phyloP scores from a whole-genome alignment of 2,888 invertebrate genomes.

The Pherbina coryleti region DNA sequence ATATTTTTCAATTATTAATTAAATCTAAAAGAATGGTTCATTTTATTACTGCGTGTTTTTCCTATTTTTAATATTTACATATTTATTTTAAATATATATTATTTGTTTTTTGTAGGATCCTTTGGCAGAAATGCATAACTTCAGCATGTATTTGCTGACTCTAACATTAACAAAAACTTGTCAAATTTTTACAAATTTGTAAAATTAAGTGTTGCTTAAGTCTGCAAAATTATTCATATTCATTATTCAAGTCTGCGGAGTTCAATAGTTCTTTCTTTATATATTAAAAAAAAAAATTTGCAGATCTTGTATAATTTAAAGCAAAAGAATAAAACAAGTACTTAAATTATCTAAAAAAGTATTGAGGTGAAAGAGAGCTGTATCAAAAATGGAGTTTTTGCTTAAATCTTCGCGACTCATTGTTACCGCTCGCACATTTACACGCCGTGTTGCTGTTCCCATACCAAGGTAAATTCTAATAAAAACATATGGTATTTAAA shows the following conservation, averaged over 20 bases:
- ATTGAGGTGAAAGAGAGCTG: neutral
- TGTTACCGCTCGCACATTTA: conserved; percentile 66
- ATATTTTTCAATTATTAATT: too few relatives aligned
- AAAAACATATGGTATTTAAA: conserved; percentile 29
- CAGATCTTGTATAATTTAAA: too few relatives aligned
- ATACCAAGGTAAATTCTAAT: conserved; percentile 67
- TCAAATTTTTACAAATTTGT: conserved; percentile 58
- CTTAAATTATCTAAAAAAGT: neutral
- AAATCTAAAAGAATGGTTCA: conserved; percentile 23
- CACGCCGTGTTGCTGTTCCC: conserved; percentile 67
- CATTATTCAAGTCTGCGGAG: neutral
- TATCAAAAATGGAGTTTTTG: conserved; percentile 65
- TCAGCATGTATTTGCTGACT: conserved; percentile 66
- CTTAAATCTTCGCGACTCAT: conserved; percentile 68
- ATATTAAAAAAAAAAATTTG: too few relatives aligned
- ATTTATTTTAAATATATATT: conserved; percentile 16
- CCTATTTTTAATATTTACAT: neutral
- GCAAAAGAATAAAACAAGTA: too few relatives aligned
- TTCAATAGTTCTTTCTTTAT: too few relatives aligned
- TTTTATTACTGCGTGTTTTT: conserved; percentile 28
- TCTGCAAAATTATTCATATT: conserved; percentile 25
- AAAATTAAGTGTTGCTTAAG: conserved; percentile 39
- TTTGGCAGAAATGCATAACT: conserved; percentile 63
- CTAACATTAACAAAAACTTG: conserved; percentile 59
- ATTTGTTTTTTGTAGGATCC: conserved; percentile 63